Evolutionary conservation across 92 coral and sea anemone genomes (phyloP).

Genomic region (Metridium senile): DNA sequence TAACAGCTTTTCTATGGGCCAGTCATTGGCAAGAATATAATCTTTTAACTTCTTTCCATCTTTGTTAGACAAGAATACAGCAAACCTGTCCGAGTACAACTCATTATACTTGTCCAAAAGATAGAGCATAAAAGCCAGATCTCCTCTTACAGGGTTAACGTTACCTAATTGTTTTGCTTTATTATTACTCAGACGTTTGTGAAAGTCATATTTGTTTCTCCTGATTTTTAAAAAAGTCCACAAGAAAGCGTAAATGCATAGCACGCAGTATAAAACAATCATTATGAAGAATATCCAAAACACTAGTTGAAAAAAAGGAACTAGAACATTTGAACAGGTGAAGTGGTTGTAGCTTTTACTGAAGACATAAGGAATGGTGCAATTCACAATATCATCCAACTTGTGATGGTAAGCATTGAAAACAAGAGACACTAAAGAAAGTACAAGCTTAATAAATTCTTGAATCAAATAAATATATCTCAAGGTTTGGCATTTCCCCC

Average conservation of each 20-base stretch:
- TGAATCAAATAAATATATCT: too few relatives aligned
- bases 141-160: conserved; percentile 29
- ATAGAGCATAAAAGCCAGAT: conserved; percentile 50
- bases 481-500: too few relatives aligned
- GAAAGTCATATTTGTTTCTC: conserved; percentile 16
- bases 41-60: conserved; percentile 46
- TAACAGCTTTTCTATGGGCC: conserved; percentile 54
- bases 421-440: too few relatives aligned
- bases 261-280: background rate
- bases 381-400: too few relatives aligned
- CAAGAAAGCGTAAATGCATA: background rate
- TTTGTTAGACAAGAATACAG: conserved; percentile 38
- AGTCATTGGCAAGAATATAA: conserved; percentile 33
- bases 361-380: too few relatives aligned
- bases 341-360: background rate
- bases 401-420: too few relatives aligned
- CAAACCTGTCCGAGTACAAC: conserved; percentile 39
- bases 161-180: background rate
- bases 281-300: background rate
- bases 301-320: background rate
- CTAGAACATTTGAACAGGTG: background rate
- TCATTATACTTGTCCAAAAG: conserved; percentile 42
- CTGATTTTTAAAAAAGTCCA: background rate
- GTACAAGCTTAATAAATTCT: too few relatives aligned
- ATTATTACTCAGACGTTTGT: background rate